Base-by-base conservation (phyloP, 2,797 vertebrate genomes). In the Lemur catta region DNA sequence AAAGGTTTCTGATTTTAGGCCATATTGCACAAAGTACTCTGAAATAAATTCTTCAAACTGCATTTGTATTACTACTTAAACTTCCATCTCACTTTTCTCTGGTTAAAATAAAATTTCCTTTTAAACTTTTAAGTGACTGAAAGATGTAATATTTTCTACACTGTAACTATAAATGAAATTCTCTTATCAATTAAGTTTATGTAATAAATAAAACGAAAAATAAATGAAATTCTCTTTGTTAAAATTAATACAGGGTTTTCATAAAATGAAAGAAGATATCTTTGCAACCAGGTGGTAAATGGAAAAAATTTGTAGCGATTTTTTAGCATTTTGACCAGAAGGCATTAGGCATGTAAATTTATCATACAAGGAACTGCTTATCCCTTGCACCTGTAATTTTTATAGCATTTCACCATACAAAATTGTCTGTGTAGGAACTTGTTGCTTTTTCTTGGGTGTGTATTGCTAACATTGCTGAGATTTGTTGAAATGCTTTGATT, bases 81-180 rank as follows among this genome's bases (percentile, higher is more conserved):
- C 15, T 82, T 74, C 41, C 26, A 63, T 10, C 33, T 69, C 33
- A 24, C 1, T n/a, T 63, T 92, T 91, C 20, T 65, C 22, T 75
- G 52, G 52, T 26, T 90, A 59, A 95, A 89, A 84, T 72, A 57
- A 74, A 93, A 91, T 33, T 87, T 65, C 1, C 30, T 50, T 96
- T 89, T 65, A 74, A 55, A 76, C 14, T 55, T 89, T 20, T 3
- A 86, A 41, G 30, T 75, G 17, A 63, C 6, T 41, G n/a, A 91
- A 95, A 80, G 14, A 48, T 38, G 7, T 17, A 33, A 10, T 30
- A 26, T 52, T 93, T 94, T 76, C 50, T 76, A 14, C 8, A 13
- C 76, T 92, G 43, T 63, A 43, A 4, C 48, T 69, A 52, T 72
- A 57, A 41, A 52, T 9, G 24, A 55, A 81, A 38, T 74, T 80